Evolutionary conservation across 2,113 vertebrate species (phyloP).

Genomic region (Elaphurus davidianus): DNA sequence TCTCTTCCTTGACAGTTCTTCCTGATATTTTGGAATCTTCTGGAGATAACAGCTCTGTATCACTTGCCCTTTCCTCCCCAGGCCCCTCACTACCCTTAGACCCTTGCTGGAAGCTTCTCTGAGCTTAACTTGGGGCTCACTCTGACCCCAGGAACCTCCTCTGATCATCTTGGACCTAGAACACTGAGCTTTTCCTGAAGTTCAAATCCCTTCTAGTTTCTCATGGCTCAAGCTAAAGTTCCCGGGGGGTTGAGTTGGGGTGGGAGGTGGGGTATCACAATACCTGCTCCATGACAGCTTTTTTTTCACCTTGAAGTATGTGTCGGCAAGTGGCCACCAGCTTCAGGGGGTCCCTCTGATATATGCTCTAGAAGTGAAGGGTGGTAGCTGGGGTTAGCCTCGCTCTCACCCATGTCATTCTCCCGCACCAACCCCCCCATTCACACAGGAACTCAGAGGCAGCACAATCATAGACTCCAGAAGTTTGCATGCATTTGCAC

Average conservation of each 20-base stretch:
- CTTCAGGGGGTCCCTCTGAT: slow-evolving; percentile 79
- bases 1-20: neutral
- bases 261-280: neutral
- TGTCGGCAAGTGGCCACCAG: slow-evolving; percentile 76
- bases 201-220: slow-evolving; percentile 24
- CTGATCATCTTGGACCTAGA: neutral
- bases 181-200: neutral
- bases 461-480: neutral
- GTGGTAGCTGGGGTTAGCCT: neutral
- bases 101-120: neutral
- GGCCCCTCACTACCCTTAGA: neutral
- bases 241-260: neutral
- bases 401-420: accelerated
- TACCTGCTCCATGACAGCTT: slow-evolving; percentile 81
- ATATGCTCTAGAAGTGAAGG: slow-evolving; percentile 70
- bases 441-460: neutral
- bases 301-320: slow-evolving; percentile 82
- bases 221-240: neutral
- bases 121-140: neutral
- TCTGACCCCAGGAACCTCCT: neutral
- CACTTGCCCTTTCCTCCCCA: neutral
- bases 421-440: neutral
- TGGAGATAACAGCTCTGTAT: neutral
- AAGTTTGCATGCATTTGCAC: slow-evolving; percentile 42
- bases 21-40: neutral